A percentile compares a stretch with the other conserved stretches of the same genome.
Evolutionary conservation across 2,888 invertebrate species (phyloP).

Genomic region (Ormyrus thymus): DNA sequence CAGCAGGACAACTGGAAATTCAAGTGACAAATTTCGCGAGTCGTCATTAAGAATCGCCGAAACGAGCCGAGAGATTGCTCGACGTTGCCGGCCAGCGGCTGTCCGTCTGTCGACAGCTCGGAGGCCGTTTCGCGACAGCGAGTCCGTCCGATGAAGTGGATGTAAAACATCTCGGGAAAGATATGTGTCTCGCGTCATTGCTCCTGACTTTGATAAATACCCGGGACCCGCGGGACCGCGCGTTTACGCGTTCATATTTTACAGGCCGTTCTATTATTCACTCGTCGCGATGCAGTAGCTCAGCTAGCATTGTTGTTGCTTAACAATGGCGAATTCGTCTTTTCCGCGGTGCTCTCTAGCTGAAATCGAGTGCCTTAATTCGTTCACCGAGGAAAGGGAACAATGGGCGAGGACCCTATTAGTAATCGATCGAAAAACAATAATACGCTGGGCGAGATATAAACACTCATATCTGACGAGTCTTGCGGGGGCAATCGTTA

Average conservation of each 20-base stretch:
- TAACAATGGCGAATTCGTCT: constrained; percentile 32
- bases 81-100: too few species aligned
- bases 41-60: too few species aligned
- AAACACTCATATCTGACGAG: too few species aligned
- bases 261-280: constrained; percentile 34
- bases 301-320: constrained; percentile 8
- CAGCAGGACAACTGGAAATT: too few species aligned
- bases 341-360: constrained; percentile 4
- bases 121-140: too few species aligned
- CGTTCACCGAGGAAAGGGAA: not conserved
- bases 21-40: too few species aligned
- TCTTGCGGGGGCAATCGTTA: too few species aligned
- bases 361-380: not conserved
- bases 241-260: constrained; percentile 25
- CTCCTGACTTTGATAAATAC: constrained; percentile 42
- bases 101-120: too few species aligned
- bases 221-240: not conserved
- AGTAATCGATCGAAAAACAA: too few species aligned
- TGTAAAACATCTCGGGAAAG: constrained; percentile 12
- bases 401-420: not conserved
- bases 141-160: not conserved
- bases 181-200: constrained; percentile 37
- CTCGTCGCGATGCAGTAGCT: not conserved
- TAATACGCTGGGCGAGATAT: too few species aligned
- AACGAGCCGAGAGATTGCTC: too few species aligned